phyloP scores from a whole-genome alignment of 2,888 invertebrate genomes.

The Galeopsomyia nigrocyanea region DNA sequence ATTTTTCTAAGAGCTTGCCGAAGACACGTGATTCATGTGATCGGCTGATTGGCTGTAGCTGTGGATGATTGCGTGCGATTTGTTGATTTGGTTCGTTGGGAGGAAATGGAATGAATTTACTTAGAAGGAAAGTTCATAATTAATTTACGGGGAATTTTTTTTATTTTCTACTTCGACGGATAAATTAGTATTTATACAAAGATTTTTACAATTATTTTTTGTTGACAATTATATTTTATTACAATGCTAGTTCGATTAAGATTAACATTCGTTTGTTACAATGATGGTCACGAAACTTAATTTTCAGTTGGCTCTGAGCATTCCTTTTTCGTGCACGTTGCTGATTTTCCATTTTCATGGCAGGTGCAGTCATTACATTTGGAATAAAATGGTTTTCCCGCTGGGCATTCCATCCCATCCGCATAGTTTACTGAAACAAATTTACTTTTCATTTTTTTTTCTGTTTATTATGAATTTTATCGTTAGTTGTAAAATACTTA shows the following conservation, averaged over 20 bases:
- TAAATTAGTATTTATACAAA: too few relatives aligned
- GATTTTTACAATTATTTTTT: too few relatives aligned
- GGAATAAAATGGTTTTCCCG: constrained; percentile 23
- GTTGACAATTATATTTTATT: too few relatives aligned
- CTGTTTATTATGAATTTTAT: neutral
- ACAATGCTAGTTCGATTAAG: too few relatives aligned
- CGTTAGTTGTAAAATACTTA: neutral
- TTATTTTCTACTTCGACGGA: too few relatives aligned
- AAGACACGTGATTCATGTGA: constrained; percentile 60
- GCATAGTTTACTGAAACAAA: constrained; percentile 24
- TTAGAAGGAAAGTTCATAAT: too few relatives aligned
- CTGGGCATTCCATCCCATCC: constrained; percentile 21
- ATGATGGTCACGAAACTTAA: neutral
- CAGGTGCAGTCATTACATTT: constrained; percentile 28
- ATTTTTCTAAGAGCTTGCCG: constrained; percentile 43
- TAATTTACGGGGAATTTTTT: too few relatives aligned
- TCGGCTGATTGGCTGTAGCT: constrained; percentile 22
- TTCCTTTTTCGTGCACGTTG: constrained; percentile 2
- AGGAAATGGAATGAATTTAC: too few relatives aligned
- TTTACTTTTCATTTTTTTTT: neutral
- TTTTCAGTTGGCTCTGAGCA: constrained; percentile 1
- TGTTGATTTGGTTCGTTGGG: too few relatives aligned
- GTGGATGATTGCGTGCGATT: too few relatives aligned
- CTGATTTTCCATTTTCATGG: neutral
- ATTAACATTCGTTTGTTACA: too few relatives aligned